phyloP scores from a whole-genome alignment of 64 coral and sea anemone species.

The Astreopora myriophthalma region DNA sequence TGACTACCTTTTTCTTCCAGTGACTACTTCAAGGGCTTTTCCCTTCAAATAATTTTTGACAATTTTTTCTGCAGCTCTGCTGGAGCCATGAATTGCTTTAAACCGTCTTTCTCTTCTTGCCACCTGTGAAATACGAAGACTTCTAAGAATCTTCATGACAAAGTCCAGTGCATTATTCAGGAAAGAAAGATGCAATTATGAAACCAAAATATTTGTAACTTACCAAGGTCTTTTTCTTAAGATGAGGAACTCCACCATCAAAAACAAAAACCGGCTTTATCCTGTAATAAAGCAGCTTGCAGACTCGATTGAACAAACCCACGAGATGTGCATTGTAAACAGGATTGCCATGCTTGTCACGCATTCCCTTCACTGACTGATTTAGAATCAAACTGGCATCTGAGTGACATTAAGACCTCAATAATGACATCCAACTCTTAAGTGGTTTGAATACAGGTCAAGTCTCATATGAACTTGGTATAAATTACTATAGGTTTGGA shows the following conservation, averaged over 20 bases:
- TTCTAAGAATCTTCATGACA: neutral
- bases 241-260: conserved; percentile 90
- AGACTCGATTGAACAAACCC: conserved; percentile 82
- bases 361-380: conserved; percentile 88
- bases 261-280: conserved; percentile 98
- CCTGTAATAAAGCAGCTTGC: conserved; percentile 93
- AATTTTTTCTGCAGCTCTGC: conserved; percentile 83
- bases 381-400: conserved; percentile 96
- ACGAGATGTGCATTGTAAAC: conserved; percentile 91
- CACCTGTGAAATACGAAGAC: conserved; percentile 31
- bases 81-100: conserved; percentile 79
- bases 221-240: conserved; percentile 99
- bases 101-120: conserved; percentile 78
- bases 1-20: conserved; percentile 82
- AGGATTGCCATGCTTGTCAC: conserved; percentile 78
- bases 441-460: no score
- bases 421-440: neutral
- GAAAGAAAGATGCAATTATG: neutral
- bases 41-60: conserved; percentile 88
- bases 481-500: no score
- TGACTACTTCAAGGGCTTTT: conserved; percentile 93
- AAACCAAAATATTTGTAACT: neutral
- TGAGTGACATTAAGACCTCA: conserved; percentile 12
- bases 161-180: neutral
- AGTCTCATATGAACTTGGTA: no score